phyloP scores from a whole-genome alignment of 2,797 vertebrate species.

The Sorex maritimensis region DNA sequence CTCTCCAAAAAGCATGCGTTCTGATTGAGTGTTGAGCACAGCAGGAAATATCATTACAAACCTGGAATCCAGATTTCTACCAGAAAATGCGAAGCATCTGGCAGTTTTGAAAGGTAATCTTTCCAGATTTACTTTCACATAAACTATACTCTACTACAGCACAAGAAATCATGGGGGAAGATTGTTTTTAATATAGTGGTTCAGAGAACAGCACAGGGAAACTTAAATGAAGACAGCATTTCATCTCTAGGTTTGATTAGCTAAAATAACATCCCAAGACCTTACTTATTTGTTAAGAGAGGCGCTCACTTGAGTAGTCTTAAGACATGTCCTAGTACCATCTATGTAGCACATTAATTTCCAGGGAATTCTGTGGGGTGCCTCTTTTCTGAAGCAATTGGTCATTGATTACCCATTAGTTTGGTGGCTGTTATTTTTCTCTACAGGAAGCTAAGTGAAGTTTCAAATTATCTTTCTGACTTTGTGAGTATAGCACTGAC shows the following conservation, averaged over 20 bases:
- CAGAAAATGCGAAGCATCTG: conserved; percentile 89
- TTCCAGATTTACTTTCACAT: conserved; percentile 91
- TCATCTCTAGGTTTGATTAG: conserved; percentile 76
- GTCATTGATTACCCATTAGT: conserved; percentile 86
- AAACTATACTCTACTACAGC: conserved; percentile 81
- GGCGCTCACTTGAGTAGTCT: conserved; percentile 44
- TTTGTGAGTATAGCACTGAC: conserved; percentile 73
- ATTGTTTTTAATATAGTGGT: conserved; percentile 83
- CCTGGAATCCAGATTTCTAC: conserved; percentile 88
- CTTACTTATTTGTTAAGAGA: conserved; percentile 68
- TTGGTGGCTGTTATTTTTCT: conserved; percentile 83
- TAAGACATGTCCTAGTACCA: conserved; percentile 64
- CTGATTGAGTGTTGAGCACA: conserved; percentile 88
- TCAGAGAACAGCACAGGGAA: conserved; percentile 74
- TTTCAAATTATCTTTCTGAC: conserved; percentile 82
- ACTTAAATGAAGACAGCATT: conserved; percentile 77
- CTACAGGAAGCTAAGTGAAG: conserved; percentile 82
- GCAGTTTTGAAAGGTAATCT: conserved; percentile 89
- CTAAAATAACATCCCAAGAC: conserved; percentile 60
- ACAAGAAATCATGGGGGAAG: conserved; percentile 78
- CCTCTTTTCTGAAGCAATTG: conserved; percentile 80
- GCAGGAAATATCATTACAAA: conserved; percentile 88
- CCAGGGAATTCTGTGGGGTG: conserved; percentile 70
- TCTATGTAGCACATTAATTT: conserved; percentile 66
- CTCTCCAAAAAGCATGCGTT: conserved; percentile 82